These are phyloP conservation scores for Epirrita christyi DNA, from an alignment of 2,888 invertebrate species.

Conservation along the genomic window DNA sequence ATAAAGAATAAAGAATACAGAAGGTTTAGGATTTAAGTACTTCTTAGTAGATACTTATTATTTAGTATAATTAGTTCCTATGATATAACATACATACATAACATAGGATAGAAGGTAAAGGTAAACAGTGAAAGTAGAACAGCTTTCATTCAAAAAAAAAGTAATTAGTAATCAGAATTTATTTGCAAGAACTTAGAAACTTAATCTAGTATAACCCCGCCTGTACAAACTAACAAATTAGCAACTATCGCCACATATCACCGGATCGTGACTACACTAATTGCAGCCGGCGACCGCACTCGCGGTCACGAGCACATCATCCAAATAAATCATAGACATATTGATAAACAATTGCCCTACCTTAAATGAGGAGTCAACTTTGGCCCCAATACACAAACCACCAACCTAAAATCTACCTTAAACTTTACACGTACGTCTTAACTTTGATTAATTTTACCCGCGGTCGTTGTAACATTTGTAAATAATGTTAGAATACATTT, in stretches of 20 bases:
- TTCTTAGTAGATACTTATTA: too few species aligned
- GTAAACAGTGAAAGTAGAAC: too few species aligned
- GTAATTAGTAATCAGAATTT: neutral
- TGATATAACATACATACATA: too few species aligned
- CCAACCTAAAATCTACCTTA: conserved; percentile 39
- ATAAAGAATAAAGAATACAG: too few species aligned
- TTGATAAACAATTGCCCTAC: conserved; percentile 83
- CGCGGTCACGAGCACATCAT: conserved; percentile 70
- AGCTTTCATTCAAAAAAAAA: too few species aligned
- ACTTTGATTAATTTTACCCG: conserved; percentile 28
- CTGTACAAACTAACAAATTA: conserved; percentile 63
- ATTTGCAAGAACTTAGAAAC: conserved; percentile 9
- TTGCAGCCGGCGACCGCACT: conserved; percentile 63
- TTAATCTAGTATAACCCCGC: conserved; percentile 4
- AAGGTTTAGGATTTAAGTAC: too few species aligned
- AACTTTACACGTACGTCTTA: conserved; percentile 3
- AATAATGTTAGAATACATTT: conserved; percentile 50
- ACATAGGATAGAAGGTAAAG: too few species aligned
- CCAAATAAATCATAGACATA: conserved; percentile 78
- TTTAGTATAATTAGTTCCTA: too few species aligned
- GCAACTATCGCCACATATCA: conserved; percentile 77
- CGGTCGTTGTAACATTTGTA: conserved; percentile 42
- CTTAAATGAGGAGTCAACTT: conserved; percentile 81
- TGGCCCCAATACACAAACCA: conserved; percentile 42
- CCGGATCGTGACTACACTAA: conserved; percentile 77